Percentiles rank a stretch among this genome's conserved stretches.
Evolutionary conservation across 2,113 vertebrate species (phyloP).

Genomic region (Anthoscopus minutus): DNA sequence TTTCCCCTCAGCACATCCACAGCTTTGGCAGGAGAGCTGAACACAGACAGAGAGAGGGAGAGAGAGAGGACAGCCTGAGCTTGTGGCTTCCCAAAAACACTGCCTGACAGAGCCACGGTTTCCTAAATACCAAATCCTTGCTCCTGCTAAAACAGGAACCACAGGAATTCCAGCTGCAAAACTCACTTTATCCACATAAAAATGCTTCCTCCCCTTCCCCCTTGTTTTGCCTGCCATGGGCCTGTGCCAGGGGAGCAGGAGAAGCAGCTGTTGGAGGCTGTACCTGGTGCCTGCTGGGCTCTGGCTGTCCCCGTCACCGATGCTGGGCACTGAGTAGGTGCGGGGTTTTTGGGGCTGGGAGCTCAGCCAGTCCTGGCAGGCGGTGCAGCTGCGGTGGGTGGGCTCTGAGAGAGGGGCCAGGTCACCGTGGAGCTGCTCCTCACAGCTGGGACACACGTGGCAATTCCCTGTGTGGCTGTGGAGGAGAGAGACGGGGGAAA

Average conservation of each 20-base stretch:
- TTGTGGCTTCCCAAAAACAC: fast-evolving
- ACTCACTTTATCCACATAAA: fast-evolving
- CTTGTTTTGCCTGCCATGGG: fast-evolving
- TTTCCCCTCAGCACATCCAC: neutral
- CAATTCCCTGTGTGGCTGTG: neutral
- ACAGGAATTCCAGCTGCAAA: neutral
- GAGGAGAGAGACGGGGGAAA: neutral
- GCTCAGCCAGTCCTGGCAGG: neutral
- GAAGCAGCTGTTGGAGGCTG: fast-evolving
- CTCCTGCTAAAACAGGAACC: neutral
- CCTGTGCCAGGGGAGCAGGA: neutral
- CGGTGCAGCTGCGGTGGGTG: fast-evolving
- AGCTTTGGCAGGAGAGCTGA: neutral
- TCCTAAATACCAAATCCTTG: neutral
- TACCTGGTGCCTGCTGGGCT: neutral
- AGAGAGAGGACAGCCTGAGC: neutral
- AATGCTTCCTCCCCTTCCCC: neutral
- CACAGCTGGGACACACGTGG: neutral
- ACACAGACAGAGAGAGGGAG: neutral
- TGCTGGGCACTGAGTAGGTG: neutral
- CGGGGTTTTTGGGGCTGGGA: neutral
- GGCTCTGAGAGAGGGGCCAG: neutral
- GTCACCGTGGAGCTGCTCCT: neutral
- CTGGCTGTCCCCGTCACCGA: fast-evolving
- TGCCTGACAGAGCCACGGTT: fast-evolving